Conservation (phyloP, 2,888 invertebrate species). For the Unio pictorum region DNA sequence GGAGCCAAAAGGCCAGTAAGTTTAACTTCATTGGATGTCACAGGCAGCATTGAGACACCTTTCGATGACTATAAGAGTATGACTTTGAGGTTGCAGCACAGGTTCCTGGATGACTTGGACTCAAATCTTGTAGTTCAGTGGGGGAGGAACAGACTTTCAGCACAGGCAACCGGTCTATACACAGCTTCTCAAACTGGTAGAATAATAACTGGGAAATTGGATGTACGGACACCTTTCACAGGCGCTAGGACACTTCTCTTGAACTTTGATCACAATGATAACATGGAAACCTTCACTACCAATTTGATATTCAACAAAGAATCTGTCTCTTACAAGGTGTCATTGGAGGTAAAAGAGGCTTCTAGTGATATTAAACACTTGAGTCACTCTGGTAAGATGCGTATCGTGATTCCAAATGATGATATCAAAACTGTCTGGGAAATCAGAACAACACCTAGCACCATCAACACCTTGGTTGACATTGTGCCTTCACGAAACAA, state of each 20-base stretch:
- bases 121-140: slow-evolving; percentile 17
- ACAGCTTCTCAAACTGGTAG: slow-evolving; percentile 1
- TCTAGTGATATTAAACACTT: slow-evolving; percentile 17
- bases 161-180: slow-evolving; percentile 15
- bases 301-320: slow-evolving; percentile 8
- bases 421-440: slow-evolving; percentile 22
- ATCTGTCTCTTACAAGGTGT: slow-evolving; percentile 11
- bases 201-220: slow-evolving; percentile 18
- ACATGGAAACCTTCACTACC: slow-evolving; percentile 14
- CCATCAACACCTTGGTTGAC: slow-evolving; percentile 14
- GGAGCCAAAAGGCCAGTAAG: slow-evolving; percentile 36
- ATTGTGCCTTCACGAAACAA: slow-evolving; percentile 21
- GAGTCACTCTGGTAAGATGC: slow-evolving; percentile 17
- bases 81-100: slow-evolving; percentile 21
- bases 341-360: slow-evolving; percentile 1
- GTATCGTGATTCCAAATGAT: slow-evolving; percentile 24
- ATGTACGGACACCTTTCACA: slow-evolving; percentile 30
- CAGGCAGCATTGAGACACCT: slow-evolving; percentile 35
- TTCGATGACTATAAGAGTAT: slow-evolving; percentile 19
- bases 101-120: slow-evolving; percentile 14
- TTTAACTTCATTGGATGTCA: slow-evolving; percentile 24
- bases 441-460: slow-evolving; percentile 8
- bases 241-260: slow-evolving; percentile 19
- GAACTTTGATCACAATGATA: slow-evolving; percentile 10
- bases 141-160: slow-evolving; percentile 25